phyloP scores from a whole-genome alignment of 2,797 vertebrate species.

The Vireo griseus region DNA sequence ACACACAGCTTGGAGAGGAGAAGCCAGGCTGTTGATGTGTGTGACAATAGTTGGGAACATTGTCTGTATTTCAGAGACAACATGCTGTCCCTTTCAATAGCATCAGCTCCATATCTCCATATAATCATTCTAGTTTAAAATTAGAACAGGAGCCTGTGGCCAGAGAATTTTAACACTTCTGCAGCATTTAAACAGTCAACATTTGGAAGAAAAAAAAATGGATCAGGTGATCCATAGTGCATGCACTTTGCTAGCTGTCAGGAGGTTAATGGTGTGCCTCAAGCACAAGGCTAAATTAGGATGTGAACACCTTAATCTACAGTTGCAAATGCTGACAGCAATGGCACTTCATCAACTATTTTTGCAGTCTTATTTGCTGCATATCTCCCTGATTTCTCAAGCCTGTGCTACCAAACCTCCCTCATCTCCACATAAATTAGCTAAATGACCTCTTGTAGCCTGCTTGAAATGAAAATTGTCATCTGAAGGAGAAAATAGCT shows the following conservation, averaged over 20 bases:
- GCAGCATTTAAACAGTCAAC: conserved; percentile 35
- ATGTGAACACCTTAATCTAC: conserved; percentile 52
- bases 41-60: not conserved
- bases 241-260: conserved; percentile 44
- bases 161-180: conserved; percentile 1
- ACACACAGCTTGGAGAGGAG: conserved; percentile 4
- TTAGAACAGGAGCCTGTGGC: not conserved
- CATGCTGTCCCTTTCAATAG: not conserved
- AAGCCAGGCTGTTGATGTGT: not conserved
- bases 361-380: conserved; percentile 6
- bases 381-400: not conserved
- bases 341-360: conserved; percentile 43
- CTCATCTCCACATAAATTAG: conserved; percentile 59
- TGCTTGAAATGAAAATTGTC: conserved; percentile 48
- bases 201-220: not conserved
- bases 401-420: not conserved
- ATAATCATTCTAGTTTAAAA: conserved; percentile 26
- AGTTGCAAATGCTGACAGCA: conserved; percentile 60
- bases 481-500: conserved; percentile 39
- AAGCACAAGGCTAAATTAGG: conserved; percentile 55
- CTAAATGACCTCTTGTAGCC: conserved; percentile 37
- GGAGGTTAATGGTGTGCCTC: conserved; percentile 62
- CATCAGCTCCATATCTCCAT: not conserved
- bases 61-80: conserved; percentile 16
- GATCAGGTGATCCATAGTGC: conserved; percentile 4